Conservation (phyloP, 2,113 vertebrate species). For the Lethenteron camtschaticum region DNA sequence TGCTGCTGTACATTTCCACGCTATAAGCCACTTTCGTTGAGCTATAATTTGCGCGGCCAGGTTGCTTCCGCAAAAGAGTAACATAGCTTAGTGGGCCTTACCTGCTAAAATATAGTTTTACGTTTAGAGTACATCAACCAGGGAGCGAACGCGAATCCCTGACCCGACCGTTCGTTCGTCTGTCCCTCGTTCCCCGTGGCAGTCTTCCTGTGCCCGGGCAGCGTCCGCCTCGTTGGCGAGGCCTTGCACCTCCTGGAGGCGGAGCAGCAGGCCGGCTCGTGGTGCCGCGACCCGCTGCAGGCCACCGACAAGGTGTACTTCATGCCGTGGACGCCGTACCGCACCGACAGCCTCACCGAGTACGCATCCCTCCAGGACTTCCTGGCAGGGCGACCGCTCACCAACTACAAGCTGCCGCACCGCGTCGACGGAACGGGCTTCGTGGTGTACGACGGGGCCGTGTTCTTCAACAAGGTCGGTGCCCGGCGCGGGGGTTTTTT, state of each 20-base stretch:
- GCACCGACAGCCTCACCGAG: conserved; percentile 68
- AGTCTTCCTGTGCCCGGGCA: conserved; percentile 86
- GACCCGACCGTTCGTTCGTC: no score
- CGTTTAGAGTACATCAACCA: no score
- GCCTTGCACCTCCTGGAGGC: conserved; percentile 57
- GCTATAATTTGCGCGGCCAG: no score
- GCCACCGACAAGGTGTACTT: conserved; percentile 73
- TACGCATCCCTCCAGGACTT: conserved; percentile 77
- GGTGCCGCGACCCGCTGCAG: conserved; percentile 84
- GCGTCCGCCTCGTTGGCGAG: conserved; percentile 45
- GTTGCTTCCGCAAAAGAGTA: no score
- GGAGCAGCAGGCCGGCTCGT: conserved; percentile 64
- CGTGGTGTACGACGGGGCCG: conserved; percentile 73
- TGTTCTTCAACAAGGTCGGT: conserved; percentile 68
- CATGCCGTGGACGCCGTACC: conserved; percentile 82
- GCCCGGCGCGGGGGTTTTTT: no score
- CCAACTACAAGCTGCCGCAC: conserved; percentile 71
- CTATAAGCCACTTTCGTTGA: no score
- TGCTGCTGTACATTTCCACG: no score
- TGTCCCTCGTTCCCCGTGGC: conserved; percentile 8
- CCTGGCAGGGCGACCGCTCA: conserved; percentile 45
- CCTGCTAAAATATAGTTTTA: no score
- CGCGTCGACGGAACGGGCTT: conserved; percentile 74
- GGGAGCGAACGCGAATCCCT: no score
- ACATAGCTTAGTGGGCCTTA: no score